phyloP scores from a whole-genome alignment of 1,140 invertebrate genomes.

The Pomacea maculata region DNA sequence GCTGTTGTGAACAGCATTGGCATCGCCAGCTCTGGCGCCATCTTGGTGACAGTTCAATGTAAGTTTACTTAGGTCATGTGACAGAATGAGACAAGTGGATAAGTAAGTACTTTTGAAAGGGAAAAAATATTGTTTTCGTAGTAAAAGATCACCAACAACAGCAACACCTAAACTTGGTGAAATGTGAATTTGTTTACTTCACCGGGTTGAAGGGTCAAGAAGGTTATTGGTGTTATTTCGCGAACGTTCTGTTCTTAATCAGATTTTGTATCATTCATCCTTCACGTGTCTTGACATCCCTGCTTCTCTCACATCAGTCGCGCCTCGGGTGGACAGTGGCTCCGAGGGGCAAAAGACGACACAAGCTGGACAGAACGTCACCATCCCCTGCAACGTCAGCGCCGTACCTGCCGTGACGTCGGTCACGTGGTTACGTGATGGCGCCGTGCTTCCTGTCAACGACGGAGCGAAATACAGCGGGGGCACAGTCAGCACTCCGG shows the following conservation, averaged over 20 bases:
- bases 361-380: not conserved
- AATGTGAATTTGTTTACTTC: no score
- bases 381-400: conserved; percentile 7
- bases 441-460: not conserved
- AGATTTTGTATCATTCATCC: not conserved
- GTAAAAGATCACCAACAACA: no score
- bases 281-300: not conserved
- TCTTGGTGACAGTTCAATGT: conserved; percentile 5
- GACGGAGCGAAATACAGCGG: conserved; percentile 7
- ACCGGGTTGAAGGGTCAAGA: no score
- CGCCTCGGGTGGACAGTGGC: no score
- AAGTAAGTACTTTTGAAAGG: no score
- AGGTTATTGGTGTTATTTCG: no score
- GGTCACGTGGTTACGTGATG: conserved; percentile 9
- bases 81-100: no score
- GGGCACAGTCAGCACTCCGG: not conserved
- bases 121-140: no score
- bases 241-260: not conserved
- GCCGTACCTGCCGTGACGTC: conserved; percentile 4
- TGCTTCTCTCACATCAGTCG: not conserved
- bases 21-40: not conserved
- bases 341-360: not conserved
- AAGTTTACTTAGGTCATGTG: not conserved
- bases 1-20: not conserved
- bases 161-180: no score